Evolutionary conservation across 1,140 invertebrate species (phyloP).

Genomic region (Wiebesia pumilae): DNA sequence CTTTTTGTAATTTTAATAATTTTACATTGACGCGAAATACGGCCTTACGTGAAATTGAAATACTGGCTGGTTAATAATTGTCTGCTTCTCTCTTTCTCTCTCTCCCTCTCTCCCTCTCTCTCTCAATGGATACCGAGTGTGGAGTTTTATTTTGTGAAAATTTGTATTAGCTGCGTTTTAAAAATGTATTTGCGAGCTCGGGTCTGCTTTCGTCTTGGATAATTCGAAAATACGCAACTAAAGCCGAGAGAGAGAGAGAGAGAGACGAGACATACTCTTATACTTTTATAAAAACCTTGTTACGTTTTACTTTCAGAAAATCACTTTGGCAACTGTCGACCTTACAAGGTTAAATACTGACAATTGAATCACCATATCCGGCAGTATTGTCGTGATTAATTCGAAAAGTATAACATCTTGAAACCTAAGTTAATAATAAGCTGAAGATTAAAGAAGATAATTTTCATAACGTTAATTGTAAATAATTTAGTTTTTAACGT

Average conservation of each 20-base stretch:
- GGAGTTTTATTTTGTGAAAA: slow-evolving; percentile 21
- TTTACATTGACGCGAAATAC: background rate
- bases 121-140: background rate
- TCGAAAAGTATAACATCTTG: too few relatives aligned
- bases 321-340: slow-evolving; percentile 33
- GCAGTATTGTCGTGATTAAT: background rate
- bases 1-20: background rate
- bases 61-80: background rate
- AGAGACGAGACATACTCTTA: background rate
- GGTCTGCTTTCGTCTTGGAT: background rate
- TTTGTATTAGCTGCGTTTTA: slow-evolving; percentile 35
- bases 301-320: slow-evolving; percentile 46
- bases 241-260: background rate
- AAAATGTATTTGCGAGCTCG: slow-evolving; percentile 33
- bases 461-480: background rate
- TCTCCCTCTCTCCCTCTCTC: background rate
- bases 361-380: slow-evolving; percentile 18
- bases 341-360: background rate
- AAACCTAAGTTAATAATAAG: slow-evolving; percentile 16
- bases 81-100: background rate
- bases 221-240: slow-evolving; percentile 5
- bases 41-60: slow-evolving; percentile 1
- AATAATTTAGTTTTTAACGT: background rate
- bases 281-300: slow-evolving; percentile 31
- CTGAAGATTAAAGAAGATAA: background rate